Evolutionary conservation across 1,140 invertebrate genomes (phyloP).

Genomic region (Saccostrea echinata): DNA sequence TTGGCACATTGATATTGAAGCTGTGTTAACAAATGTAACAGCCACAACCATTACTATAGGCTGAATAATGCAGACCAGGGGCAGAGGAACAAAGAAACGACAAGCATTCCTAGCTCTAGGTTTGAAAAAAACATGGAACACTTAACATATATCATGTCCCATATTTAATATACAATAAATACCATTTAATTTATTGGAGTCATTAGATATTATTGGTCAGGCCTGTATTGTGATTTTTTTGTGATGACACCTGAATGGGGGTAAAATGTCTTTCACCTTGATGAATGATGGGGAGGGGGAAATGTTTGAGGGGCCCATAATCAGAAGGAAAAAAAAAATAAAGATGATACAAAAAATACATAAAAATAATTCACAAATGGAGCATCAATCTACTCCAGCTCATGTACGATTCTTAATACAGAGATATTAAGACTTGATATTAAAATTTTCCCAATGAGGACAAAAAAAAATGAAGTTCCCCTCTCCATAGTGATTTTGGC

Average conservation of each 20-base stretch:
- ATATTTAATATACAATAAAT: not conserved
- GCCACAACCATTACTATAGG: slow-evolving; percentile 5
- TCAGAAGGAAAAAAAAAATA: not conserved
- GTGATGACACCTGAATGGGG: not conserved
- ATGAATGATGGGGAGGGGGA: slow-evolving; percentile 17
- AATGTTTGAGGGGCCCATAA: not conserved
- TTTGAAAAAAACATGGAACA: not conserved
- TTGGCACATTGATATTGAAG: slow-evolving; percentile 30
- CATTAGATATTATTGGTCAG: not conserved
- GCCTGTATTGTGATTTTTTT: not conserved
- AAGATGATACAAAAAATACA: not conserved
- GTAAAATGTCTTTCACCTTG: slow-evolving; percentile 14
- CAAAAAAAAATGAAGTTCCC: not conserved
- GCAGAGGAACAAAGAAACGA: not conserved
- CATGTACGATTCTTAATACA: not conserved
- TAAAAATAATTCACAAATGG: not conserved
- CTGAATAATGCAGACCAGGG: slow-evolving; percentile 28
- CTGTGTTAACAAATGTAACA: slow-evolving; percentile 24
- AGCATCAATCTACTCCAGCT: slow-evolving; percentile 12
- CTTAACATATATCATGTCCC: slow-evolving; percentile 18
- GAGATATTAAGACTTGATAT: slow-evolving; percentile 2
- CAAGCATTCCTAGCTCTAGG: not conserved
- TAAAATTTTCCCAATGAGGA: not conserved
- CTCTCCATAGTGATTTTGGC: slow-evolving; percentile 8
- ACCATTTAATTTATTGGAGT: not conserved